Percentiles rank a stretch among this genome's conserved stretches.
Conservation (phyloP, 2,797 vertebrate genomes). For the Serranus cabrilla region DNA sequence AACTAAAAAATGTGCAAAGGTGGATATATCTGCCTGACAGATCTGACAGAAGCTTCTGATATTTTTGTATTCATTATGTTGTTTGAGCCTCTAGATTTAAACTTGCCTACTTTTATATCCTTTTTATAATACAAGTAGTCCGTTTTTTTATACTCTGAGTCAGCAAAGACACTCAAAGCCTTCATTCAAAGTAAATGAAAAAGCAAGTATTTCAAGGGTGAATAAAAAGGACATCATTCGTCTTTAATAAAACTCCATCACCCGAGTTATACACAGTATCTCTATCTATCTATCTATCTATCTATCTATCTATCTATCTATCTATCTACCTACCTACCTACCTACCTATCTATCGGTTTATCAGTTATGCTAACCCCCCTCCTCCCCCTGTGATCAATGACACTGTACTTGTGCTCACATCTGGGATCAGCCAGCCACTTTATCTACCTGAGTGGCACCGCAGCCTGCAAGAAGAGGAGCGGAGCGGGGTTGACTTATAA, state of each 20-base stretch:
- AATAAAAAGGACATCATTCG: background rate
- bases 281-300: background rate
- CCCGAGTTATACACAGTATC: background rate
- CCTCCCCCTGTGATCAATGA: conserved; percentile 45
- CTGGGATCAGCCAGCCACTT: conserved; percentile 49
- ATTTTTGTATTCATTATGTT: background rate
- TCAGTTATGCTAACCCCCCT: conserved; percentile 5
- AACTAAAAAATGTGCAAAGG: no score
- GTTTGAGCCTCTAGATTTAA: background rate
- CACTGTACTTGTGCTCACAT: conserved; percentile 31
- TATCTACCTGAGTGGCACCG: conserved; percentile 50
- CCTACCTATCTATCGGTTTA: background rate
- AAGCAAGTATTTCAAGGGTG: background rate
- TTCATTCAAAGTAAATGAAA: conserved; percentile 1
- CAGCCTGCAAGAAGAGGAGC: conserved; percentile 44
- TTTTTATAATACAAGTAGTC: background rate
- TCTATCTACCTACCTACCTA: background rate
- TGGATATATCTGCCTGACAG: background rate
- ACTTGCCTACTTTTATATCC: background rate
- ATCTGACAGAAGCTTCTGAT: background rate
- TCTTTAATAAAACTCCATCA: background rate
- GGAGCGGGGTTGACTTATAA: conserved; percentile 79
- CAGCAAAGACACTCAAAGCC: background rate
- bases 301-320: background rate
- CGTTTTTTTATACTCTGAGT: background rate